Base-by-base conservation (phyloP, 2,113 vertebrate species). In the Otolemur garnettii region DNA sequence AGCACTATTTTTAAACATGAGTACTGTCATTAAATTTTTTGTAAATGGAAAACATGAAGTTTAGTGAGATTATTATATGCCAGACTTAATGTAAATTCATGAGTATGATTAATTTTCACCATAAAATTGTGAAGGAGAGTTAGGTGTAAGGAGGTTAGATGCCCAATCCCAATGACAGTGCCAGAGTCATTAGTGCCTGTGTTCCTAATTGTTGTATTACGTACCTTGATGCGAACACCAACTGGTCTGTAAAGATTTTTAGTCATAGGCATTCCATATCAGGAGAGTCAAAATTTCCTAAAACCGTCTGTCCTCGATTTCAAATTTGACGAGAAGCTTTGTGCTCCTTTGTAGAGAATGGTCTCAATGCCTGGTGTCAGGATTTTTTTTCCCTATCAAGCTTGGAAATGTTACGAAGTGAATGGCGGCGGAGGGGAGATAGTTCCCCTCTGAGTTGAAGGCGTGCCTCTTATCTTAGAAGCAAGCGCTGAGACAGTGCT, bases 351-450 rank as follows among this genome's bases (percentile, higher is more conserved):
- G 53, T 77, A 30, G 78, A 87, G 53, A 60, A 89, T 90, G n/a
- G 42, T 89, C 72, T 91, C 74, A 17, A 1, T 71, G 86, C 79
- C 86, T 66, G 30, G 86, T 55, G 30, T n/a, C 72, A 87, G 82
- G 79, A 86, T 82, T 87, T 77, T 92, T 94, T 87, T 59, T 87
- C 94, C 33, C 86, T 83, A 0, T 89, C 64, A 85, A 85, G 74
- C 87, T 92, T 60, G 53, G 83, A 89, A 89, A 87, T 60, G 64
- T 57, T 50, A 0, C 50, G 35, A 89, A 50, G 93, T 84, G 71
- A 89, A 86, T 83, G 94, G 86, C 11, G 33, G 66, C 53, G 80
- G 91, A 82, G 78, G 38, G 64, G 59, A 90, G 42, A 22, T 68
- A 21, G 69, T 87, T 91, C 22, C 60, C 26, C 87, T 94, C 68